These are phyloP conservation scores for Hoplodrina ambigua DNA, from an alignment of 2,888 invertebrate genomes.

Conservation along the genomic window DNA sequence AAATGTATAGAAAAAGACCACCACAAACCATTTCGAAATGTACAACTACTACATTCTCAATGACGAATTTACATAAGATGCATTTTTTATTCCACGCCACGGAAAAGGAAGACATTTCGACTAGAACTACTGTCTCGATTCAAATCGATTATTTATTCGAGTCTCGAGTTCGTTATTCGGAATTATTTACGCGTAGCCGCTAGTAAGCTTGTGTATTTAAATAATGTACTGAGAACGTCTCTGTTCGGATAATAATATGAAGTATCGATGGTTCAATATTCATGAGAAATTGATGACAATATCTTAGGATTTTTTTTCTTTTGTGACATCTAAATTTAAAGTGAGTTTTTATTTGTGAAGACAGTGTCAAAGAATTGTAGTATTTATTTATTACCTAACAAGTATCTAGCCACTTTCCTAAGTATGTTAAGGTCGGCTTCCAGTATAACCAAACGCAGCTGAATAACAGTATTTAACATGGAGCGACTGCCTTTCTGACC, in stretches of 20 bases:
- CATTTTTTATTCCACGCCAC: slow-evolving; percentile 18
- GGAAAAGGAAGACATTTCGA: slow-evolving; percentile 25
- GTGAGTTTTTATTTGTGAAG: slow-evolving; percentile 1
- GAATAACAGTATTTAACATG: no score
- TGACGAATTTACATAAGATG: slow-evolving; percentile 31
- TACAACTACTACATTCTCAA: slow-evolving; percentile 3
- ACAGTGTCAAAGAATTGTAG: not conserved
- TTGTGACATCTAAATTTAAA: not conserved
- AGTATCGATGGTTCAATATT: slow-evolving; percentile 52
- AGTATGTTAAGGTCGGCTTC: no score
- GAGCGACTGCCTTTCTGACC: no score
- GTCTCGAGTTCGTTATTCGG: slow-evolving; percentile 52
- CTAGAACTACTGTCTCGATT: slow-evolving; percentile 51
- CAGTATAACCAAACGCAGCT: no score
- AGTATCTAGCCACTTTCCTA: no score
- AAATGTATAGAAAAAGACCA: not conserved
- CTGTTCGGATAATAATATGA: slow-evolving; percentile 53
- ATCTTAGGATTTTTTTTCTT: slow-evolving; percentile 7
- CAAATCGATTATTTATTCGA: slow-evolving; percentile 64
- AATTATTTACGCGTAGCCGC: slow-evolving; percentile 60
- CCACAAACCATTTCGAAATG: slow-evolving; percentile 14
- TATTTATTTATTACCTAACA: no score
- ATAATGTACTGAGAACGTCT: slow-evolving; percentile 47
- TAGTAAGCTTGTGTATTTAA: slow-evolving; percentile 58
- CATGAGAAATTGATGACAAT: slow-evolving; percentile 28